Base-by-base conservation (phyloP, 1,140 invertebrate species). In the Drosophila ficusphila region DNA sequence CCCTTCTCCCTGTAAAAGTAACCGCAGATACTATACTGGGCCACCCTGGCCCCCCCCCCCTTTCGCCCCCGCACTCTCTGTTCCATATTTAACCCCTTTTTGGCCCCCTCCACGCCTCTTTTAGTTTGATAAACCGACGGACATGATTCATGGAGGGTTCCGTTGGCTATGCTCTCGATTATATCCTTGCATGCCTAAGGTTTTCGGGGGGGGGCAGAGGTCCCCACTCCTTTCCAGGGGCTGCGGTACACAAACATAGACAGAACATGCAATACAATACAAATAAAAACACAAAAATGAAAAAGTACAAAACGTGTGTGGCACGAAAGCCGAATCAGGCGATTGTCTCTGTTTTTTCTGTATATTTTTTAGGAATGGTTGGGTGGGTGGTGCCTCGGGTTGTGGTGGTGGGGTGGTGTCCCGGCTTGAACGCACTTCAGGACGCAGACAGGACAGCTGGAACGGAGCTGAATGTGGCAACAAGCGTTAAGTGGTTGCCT, bases 401-500 rank as follows among this genome's bases (percentile, higher is more conserved):
- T 5, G 39, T 9, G 2, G 14, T 9, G n/a, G 16, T 21, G 38
- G 23, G 47, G 47, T 49, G 47, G 29, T 33, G 18, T 23, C 12
- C 23, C 9, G 42, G 42, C 41, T 44, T 58, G 58, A 81, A 81
- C 78, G 77, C 77, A 81, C 79, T 82, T 49, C 72, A 68, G 72
- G 65, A 71, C 53, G 11, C 46, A 18, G 54, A 51, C 77, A 68
- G 60, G 77, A 81, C 58, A 71, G 72, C 72, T 62, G 75, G 78
- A 81, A 81, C 79, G 76, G 60, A 57, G 67, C 76, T 77, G 78
- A 81, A 77, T 58, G 78, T 82, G 78, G 78, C 78, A 82, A 82
- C 78, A 82, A 82, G 41, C 78, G 78, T 82, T 82, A 82, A 82
- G 78, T 82, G 78, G 67, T 81, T 81, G 72, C 78, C 62, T 77